Conservation (phyloP, 2,888 invertebrate genomes). For the Adelphocoris suturalis region DNA sequence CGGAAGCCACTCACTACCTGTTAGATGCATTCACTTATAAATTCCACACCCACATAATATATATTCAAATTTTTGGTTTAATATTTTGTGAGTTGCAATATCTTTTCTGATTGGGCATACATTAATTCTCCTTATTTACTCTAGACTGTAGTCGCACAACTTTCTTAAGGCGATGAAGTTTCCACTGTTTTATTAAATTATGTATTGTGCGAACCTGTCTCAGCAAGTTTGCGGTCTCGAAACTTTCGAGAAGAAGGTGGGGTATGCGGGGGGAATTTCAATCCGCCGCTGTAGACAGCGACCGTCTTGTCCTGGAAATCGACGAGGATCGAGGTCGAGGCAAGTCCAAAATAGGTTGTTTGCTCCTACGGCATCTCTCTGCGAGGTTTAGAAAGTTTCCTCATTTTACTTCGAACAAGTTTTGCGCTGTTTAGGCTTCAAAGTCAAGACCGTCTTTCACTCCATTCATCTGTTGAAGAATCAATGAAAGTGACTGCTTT, state of each 20-base stretch:
- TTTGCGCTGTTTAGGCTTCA: conserved; percentile 38
- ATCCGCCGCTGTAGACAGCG: conserved; percentile 22
- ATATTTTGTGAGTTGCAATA: too few relatives aligned
- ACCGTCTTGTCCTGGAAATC: conserved; percentile 44
- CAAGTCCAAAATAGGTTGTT: conserved; percentile 51
- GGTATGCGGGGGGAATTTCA: conserved; percentile 3
- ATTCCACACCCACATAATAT: too few relatives aligned
- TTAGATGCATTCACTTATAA: too few relatives aligned
- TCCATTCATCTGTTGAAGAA: conserved; percentile 45
- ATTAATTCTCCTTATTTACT: too few relatives aligned
- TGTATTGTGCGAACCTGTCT: conserved; percentile 16
- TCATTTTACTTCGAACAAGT: conserved; percentile 49
- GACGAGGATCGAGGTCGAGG: conserved; percentile 41
- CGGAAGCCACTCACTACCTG: too few relatives aligned
- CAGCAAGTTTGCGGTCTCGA: background rate
- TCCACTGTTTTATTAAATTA: background rate
- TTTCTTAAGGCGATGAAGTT: background rate
- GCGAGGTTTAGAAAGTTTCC: conserved; percentile 42
- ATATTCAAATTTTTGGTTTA: too few relatives aligned
- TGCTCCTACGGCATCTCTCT: conserved; percentile 1
- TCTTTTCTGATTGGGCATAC: too few relatives aligned
- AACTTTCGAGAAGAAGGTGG: background rate
- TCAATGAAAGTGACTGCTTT: conserved; percentile 45
- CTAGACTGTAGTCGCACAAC: too few relatives aligned
- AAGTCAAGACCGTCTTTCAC: conserved; percentile 26